Evolutionary conservation across 2,888 invertebrate genomes (phyloP).

Genomic region (Megalurothrips usitatus): DNA sequence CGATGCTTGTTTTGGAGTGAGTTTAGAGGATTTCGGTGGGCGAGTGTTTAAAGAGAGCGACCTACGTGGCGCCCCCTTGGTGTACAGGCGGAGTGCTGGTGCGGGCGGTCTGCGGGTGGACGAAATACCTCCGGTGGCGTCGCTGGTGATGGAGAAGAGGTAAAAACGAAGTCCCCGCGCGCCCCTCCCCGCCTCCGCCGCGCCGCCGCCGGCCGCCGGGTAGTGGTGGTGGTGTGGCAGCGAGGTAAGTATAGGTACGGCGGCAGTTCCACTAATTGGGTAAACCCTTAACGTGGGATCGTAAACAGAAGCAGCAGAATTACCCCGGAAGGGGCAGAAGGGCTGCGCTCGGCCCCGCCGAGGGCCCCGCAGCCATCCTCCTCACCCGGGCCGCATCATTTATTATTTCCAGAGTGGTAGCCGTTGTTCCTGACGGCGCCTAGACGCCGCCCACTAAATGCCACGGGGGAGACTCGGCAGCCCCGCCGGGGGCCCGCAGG

Average conservation of each 20-base stretch:
- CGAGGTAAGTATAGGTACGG: neutral
- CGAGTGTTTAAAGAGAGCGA: no score
- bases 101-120: neutral
- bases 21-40: no score
- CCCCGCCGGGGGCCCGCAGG: no score
- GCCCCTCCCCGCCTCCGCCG: neutral
- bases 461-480: no score
- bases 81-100: no score
- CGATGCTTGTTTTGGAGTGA: no score
- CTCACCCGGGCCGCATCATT: neutral
- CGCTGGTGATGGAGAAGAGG: no score
- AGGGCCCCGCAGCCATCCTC: no score
- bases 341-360: no score
- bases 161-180: neutral
- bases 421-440: neutral
- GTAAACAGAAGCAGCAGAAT: constrained; percentile 24
- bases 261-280: constrained; percentile 2
- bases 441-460: neutral
- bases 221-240: neutral
- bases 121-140: neutral
- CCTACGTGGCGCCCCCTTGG: no score
- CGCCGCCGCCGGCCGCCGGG: neutral
- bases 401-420: constrained; percentile 1
- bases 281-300: constrained; percentile 13
- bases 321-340: neutral